Evolutionary conservation across 2,113 vertebrate species (phyloP).

Genomic region (Myodes glareolus): DNA sequence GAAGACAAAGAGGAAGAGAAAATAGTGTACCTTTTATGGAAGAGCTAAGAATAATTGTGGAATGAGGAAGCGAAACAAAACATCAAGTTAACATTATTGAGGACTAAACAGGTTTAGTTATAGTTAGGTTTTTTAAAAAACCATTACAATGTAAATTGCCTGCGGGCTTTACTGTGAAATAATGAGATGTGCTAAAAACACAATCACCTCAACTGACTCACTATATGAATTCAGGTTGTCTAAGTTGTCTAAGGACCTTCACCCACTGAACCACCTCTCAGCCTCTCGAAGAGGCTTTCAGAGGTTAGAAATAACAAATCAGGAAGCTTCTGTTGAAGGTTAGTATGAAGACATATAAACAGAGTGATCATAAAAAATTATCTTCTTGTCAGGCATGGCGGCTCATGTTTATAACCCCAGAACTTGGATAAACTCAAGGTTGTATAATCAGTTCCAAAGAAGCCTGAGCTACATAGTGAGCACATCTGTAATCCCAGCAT

Average conservation of each 20-base stretch:
- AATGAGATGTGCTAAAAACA: neutral
- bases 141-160: conserved; percentile 34
- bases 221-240: neutral
- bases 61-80: conserved; percentile 73
- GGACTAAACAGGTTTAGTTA: conserved; percentile 24
- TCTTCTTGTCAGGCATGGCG: neutral
- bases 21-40: neutral
- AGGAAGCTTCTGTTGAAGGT: neutral
- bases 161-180: conserved; percentile 15
- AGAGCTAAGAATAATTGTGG: neutral
- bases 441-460: neutral
- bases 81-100: conserved; percentile 14
- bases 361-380: neutral
- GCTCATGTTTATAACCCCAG: neutral
- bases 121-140: conserved; percentile 22
- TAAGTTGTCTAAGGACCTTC: too few species aligned
- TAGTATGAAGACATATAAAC: neutral
- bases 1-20: neutral
- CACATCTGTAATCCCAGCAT: neutral
- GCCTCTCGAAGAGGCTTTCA: neutral
- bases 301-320: neutral
- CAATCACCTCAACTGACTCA: neutral
- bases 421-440: neutral
- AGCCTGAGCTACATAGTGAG: too few species aligned
- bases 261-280: neutral